Evolutionary conservation across 2,797 vertebrate genomes (phyloP).

Genomic region (Cynopterus sphinx): DNA sequence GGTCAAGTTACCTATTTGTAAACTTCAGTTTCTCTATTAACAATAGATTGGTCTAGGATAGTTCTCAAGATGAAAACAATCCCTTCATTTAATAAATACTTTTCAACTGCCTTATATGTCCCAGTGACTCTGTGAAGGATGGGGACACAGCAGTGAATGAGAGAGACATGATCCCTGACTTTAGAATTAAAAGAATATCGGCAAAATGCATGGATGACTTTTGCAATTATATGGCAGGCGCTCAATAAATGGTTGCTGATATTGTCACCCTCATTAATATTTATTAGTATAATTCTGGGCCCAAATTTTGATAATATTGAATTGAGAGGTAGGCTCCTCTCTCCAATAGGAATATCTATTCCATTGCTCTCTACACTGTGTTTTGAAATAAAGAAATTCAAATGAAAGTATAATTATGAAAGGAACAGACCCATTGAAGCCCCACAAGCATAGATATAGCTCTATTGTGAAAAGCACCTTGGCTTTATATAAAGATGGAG

Average conservation of each 20-base stretch:
- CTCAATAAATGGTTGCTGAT: not conserved
- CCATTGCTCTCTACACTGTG: not conserved
- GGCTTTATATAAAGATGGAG: not conserved
- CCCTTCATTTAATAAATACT: not conserved
- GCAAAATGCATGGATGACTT: slow-evolving; percentile 28
- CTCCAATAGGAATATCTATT: not conserved
- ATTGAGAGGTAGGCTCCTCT: not conserved
- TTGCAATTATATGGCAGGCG: not conserved
- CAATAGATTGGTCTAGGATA: not conserved
- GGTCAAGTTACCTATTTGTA: not conserved
- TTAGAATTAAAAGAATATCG: not conserved
- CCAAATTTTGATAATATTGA: not conserved
- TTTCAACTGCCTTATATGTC: not conserved
- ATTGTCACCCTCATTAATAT: not conserved
- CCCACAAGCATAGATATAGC: not conserved
- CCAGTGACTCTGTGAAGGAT: not conserved
- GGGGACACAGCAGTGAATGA: not conserved
- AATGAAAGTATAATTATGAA: not conserved
- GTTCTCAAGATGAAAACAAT: not conserved
- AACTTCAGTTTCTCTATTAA: not conserved
- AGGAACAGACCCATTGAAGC: not conserved
- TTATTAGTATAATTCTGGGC: not conserved
- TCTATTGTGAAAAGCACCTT: not conserved
- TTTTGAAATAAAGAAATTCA: not conserved
- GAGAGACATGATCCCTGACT: not conserved